phyloP scores from a whole-genome alignment of 2,113 vertebrate species.

The Poeciliopsis turrubarensis region DNA sequence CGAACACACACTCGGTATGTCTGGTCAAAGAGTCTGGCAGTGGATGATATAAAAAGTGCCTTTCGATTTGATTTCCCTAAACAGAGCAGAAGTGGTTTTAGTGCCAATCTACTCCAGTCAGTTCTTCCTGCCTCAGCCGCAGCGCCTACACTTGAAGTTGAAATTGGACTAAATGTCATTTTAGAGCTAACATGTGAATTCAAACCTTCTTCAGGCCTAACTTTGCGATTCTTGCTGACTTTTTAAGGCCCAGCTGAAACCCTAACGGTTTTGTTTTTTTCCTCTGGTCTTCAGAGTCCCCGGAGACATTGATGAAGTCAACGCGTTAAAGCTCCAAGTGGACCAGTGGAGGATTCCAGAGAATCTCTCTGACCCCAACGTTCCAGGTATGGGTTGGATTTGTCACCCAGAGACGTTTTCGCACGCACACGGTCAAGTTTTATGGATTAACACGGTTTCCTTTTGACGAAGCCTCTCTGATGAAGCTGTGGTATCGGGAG shows the following conservation, averaged over 20 bases:
- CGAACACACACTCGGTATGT: no score
- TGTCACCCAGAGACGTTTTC: not conserved
- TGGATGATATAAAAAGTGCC: not conserved
- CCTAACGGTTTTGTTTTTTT: not conserved
- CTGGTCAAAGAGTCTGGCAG: no score
- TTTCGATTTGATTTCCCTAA: not conserved
- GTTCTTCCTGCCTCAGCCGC: no score
- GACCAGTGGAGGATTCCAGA: conserved; percentile 93
- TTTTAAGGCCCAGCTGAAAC: not conserved
- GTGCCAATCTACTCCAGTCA: not conserved
- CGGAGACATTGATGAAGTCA: conserved; percentile 93
- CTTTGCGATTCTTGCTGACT: not conserved
- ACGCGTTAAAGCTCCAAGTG: conserved; percentile 89
- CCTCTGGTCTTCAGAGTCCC: conserved; percentile 81
- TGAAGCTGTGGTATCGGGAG: conserved; percentile 93
- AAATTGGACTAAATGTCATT: not conserved
- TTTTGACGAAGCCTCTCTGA: conserved; percentile 82
- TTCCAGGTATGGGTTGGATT: conserved; percentile 81
- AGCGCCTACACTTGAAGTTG: not conserved
- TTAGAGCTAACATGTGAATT: not conserved
- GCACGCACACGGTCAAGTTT: not conserved
- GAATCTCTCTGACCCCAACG: conserved; percentile 86
- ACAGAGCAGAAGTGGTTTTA: not conserved
- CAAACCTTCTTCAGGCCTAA: not conserved
- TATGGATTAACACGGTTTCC: conserved; percentile 1